A percentile compares a stretch with the other conserved stretches of the same genome.
phyloP scores from a whole-genome alignment of 92 coral and sea anemone genomes.

The Plumapathes pennacea region DNA sequence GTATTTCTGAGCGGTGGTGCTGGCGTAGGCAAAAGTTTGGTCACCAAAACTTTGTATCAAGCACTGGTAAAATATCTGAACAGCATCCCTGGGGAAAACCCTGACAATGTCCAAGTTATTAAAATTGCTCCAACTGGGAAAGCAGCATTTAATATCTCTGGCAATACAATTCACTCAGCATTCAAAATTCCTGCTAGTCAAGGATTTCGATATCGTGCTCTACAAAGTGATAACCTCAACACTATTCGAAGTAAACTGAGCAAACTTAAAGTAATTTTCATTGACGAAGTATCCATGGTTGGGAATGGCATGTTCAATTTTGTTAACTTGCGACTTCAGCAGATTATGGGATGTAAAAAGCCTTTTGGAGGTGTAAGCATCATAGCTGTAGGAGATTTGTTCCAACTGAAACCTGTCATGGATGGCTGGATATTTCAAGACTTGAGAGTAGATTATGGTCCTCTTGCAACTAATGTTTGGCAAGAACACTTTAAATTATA shows the following conservation, averaged over 20 bases:
- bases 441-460: slow-evolving; percentile 35
- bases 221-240: slow-evolving; percentile 11
- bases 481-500: slow-evolving; percentile 38
- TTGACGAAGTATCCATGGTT: slow-evolving; percentile 25
- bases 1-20: slow-evolving; percentile 50
- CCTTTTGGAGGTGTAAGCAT: slow-evolving; percentile 60
- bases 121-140: slow-evolving; percentile 34
- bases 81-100: slow-evolving; percentile 17
- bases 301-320: slow-evolving; percentile 43
- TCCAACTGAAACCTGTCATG: slow-evolving; percentile 65
- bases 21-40: slow-evolving; percentile 45
- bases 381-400: slow-evolving; percentile 62
- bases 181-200: slow-evolving; percentile 26
- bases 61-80: slow-evolving; percentile 18
- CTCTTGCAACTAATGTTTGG: slow-evolving; percentile 61
- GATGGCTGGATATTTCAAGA: slow-evolving; percentile 56
- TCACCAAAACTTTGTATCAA: slow-evolving; percentile 39
- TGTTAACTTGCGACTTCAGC: slow-evolving; percentile 33
- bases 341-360: neutral
- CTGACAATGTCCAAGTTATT: slow-evolving; percentile 23
- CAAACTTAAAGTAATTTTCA: slow-evolving; percentile 10
- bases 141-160: slow-evolving; percentile 31
- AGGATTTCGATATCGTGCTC: slow-evolving; percentile 17
- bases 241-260: slow-evolving; percentile 13
- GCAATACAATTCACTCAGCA: slow-evolving; percentile 17